Conservation (phyloP, 2,797 vertebrate genomes). For the Acrocephalus scirpaceus region DNA sequence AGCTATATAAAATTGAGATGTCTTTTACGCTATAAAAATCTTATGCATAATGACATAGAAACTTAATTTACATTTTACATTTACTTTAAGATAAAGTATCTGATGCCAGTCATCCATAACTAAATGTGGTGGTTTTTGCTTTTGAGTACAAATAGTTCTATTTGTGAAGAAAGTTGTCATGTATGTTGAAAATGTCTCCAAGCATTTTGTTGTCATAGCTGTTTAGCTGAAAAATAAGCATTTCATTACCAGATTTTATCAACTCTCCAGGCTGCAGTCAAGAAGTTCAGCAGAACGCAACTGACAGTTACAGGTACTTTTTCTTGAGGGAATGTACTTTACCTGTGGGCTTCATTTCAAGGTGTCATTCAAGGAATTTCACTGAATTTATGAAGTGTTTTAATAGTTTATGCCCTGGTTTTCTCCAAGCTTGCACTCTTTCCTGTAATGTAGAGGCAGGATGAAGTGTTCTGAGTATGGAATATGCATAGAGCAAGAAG, state of each 20-base stretch:
- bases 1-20: not conserved
- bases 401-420: not conserved
- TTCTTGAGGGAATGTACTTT: not conserved
- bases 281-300: slow-evolving; percentile 3
- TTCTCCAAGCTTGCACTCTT: not conserved
- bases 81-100: not conserved
- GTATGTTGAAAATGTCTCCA: not conserved
- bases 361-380: not conserved
- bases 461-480: not conserved
- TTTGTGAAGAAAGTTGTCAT: not conserved
- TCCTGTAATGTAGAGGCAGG: not conserved
- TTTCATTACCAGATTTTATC: not conserved
- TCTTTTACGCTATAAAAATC: not conserved
- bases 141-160: not conserved
- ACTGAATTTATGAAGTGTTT: not conserved
- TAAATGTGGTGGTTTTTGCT: not conserved
- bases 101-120: not conserved
- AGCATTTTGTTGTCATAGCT: slow-evolving; percentile 5
- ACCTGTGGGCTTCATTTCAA: not conserved
- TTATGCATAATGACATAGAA: not conserved
- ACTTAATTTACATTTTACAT: not conserved
- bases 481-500: not conserved
- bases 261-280: not conserved
- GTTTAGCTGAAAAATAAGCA: not conserved
- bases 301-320: not conserved